A percentile compares a stretch with the other conserved stretches of the same genome.
Evolutionary conservation across 2,888 invertebrate species (phyloP).

Genomic region (Ennomos quercinarius): DNA sequence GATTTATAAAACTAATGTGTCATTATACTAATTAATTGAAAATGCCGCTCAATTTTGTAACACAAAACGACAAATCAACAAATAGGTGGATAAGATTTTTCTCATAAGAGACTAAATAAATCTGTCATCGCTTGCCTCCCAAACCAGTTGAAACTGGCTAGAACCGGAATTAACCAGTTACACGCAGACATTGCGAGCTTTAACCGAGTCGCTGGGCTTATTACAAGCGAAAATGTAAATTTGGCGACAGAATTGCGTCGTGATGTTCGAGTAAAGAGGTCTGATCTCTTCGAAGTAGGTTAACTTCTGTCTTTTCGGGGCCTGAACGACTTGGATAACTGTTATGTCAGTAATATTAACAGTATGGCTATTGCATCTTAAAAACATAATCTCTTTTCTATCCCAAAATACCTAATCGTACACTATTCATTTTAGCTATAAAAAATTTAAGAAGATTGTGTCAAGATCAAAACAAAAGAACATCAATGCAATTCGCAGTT

Average conservation of each 20-base stretch:
- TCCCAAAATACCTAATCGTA: too few relatives aligned
- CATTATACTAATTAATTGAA: too few relatives aligned
- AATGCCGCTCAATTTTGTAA: too few relatives aligned
- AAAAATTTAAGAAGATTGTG: too few relatives aligned
- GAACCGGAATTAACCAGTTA: constrained; percentile 13
- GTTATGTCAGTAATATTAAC: neutral
- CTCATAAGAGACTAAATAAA: neutral
- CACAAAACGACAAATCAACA: too few relatives aligned
- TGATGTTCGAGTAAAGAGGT: constrained; percentile 22
- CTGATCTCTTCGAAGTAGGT: constrained; percentile 15
- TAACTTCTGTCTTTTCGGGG: constrained; percentile 21
- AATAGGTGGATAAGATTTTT: too few relatives aligned
- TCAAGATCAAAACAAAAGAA: too few relatives aligned
- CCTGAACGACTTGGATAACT: constrained; percentile 1
- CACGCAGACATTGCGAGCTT: constrained; percentile 14
- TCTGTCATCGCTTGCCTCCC: neutral
- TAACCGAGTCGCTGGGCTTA: constrained; percentile 9
- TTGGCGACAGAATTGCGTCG: constrained; percentile 17
- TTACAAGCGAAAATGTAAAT: constrained; percentile 28
- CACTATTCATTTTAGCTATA: too few relatives aligned
- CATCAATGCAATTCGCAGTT: too few relatives aligned
- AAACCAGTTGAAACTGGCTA: constrained; percentile 3
- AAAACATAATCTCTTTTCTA: too few relatives aligned
- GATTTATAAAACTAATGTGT: too few relatives aligned
- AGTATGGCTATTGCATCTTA: constrained; percentile 1